Evolutionary conservation across 1,140 invertebrate species (phyloP).

Genomic region (Leptinotarsa defecta): DNA sequence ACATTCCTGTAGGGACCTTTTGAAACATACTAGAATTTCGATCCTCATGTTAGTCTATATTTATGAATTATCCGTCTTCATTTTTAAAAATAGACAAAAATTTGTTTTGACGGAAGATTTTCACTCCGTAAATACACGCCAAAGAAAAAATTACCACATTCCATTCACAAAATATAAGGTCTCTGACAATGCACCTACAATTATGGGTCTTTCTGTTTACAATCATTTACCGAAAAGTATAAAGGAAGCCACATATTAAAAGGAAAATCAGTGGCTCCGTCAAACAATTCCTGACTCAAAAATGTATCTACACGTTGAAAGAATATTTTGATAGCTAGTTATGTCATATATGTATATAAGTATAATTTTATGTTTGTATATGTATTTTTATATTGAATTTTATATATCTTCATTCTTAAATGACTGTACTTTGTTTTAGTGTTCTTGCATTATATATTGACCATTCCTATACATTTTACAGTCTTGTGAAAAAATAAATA

Average conservation of each 20-base stretch:
- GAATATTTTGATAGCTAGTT: slow-evolving; percentile 8
- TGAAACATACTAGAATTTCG: background rate
- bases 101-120: background rate
- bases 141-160: slow-evolving; percentile 4
- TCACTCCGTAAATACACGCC: background rate
- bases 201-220: background rate
- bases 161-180: slow-evolving; percentile 6
- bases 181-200: slow-evolving; percentile 9
- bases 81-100: background rate
- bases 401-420: background rate
- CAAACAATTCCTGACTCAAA: background rate
- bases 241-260: background rate
- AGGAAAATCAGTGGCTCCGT: background rate
- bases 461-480: too few species aligned
- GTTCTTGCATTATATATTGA: too few species aligned
- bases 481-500: too few species aligned
- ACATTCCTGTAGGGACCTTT: slow-evolving; percentile 9
- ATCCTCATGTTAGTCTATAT: background rate
- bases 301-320: background rate
- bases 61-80: slow-evolving; percentile 2
- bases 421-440: too few species aligned
- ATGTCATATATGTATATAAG: background rate
- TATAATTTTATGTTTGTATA: background rate
- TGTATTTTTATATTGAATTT: background rate
- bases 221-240: too few species aligned